These are phyloP conservation scores for Nomada fabriciana DNA, from an alignment of 2,888 invertebrate genomes.

Conservation along the genomic window DNA sequence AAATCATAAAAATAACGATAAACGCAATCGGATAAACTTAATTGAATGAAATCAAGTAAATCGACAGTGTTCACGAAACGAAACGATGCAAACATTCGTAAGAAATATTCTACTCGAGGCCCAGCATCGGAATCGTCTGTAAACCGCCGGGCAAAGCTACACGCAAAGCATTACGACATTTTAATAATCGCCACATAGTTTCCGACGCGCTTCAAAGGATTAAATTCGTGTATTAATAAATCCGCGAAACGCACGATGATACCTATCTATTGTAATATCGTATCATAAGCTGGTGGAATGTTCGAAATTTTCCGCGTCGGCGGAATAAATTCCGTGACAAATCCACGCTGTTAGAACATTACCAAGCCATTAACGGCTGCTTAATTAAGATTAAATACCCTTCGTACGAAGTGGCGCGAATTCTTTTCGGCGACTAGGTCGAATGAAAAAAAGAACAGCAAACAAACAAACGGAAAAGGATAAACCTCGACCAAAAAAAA, in stretches of 20 bases:
- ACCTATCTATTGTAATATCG: constrained; percentile 44
- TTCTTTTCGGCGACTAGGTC: constrained; percentile 1
- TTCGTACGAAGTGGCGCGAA: not conserved
- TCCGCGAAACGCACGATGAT: constrained; percentile 44
- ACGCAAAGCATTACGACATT: constrained; percentile 39
- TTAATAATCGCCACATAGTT: constrained; percentile 60
- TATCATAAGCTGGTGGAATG: constrained; percentile 22
- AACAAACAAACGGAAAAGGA: not conserved
- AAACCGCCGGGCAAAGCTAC: constrained; percentile 17
- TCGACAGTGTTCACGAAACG: too few relatives aligned
- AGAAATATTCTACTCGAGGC: constrained; percentile 3
- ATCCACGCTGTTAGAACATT: constrained; percentile 44
- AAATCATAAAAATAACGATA: too few relatives aligned
- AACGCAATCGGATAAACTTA: too few relatives aligned
- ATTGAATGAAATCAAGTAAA: too few relatives aligned
- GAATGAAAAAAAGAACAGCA: not conserved
- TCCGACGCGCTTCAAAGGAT: constrained; percentile 53
- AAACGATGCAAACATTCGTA: too few relatives aligned
- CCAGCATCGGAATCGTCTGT: constrained; percentile 23
- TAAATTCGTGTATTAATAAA: constrained; percentile 61
- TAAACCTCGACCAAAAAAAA: not conserved
- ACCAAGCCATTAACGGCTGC: constrained; percentile 38
- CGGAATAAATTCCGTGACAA: constrained; percentile 40
- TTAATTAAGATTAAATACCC: constrained; percentile 52
- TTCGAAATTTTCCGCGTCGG: constrained; percentile 31